Conservation (phyloP, 2,888 invertebrate species). For the Drosophila nigricruria region DNA sequence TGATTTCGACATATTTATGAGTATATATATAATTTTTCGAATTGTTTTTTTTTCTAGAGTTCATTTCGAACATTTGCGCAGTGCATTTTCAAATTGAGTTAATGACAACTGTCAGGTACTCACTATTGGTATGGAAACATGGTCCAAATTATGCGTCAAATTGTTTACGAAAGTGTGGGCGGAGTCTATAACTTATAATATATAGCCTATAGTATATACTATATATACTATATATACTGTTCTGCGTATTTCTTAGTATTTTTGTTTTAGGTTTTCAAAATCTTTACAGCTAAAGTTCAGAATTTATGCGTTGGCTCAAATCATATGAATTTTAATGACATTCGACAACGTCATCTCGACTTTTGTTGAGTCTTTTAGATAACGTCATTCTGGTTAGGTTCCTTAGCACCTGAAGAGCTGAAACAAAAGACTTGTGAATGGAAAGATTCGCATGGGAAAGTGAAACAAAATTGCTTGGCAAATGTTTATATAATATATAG, state of each 20-base stretch:
- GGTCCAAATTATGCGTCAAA: conserved; percentile 36
- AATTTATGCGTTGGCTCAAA: conserved; percentile 24
- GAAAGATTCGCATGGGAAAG: conserved; percentile 4
- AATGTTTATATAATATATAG: conserved; percentile 32
- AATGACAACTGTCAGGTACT: conserved; percentile 72
- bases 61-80: conserved; percentile 61
- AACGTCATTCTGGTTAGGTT: background rate
- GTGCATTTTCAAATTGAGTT: conserved; percentile 64
- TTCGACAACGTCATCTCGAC: conserved; percentile 8
- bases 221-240: conserved; percentile 2
- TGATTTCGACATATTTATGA: conserved; percentile 2
- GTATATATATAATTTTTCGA: conserved; percentile 3
- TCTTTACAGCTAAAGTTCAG: conserved; percentile 4
- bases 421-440: conserved; percentile 9
- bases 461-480: conserved; percentile 25
- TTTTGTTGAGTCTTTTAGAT: background rate
- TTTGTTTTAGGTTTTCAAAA: conserved; percentile 5
- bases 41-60: conserved; percentile 29
- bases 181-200: conserved; percentile 15
- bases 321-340: conserved; percentile 16
- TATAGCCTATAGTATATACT: conserved; percentile 8
- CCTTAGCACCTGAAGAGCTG: conserved; percentile 3
- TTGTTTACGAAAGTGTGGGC: conserved; percentile 54
- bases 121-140: conserved; percentile 39
- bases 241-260: conserved; percentile 18